Conservation (phyloP, 2,888 invertebrate species). For the Drosophila mimica region DNA sequence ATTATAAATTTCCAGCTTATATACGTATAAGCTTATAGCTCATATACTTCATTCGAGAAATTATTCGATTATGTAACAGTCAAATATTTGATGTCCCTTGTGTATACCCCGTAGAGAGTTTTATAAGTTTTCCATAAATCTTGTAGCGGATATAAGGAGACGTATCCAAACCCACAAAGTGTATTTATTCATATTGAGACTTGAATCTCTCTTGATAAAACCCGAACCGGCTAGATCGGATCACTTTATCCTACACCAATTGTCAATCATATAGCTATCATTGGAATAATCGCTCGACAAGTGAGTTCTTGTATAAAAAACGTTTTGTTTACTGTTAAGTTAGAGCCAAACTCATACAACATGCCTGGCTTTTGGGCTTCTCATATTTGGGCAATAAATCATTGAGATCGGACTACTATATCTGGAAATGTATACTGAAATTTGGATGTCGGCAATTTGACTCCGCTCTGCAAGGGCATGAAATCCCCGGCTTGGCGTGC, state of each 20-base stretch:
- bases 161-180: no score
- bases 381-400: background rate
- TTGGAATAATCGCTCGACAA: background rate
- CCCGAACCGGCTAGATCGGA: no score
- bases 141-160: no score
- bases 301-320: background rate
- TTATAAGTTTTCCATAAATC: background rate
- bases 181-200: no score
- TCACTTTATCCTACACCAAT: no score
- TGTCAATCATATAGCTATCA: no score
- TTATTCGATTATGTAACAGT: background rate
- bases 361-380: background rate
- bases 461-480: background rate
- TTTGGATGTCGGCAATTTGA: background rate
- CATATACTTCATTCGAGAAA: background rate
- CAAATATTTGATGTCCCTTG: background rate
- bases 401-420: background rate
- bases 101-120: background rate
- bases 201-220: no score
- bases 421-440: slow-evolving; percentile 1
- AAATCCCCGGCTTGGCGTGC: background rate
- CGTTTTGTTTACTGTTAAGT: background rate
- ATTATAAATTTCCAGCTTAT: background rate
- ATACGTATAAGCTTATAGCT: background rate
- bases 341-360: background rate